These are phyloP conservation scores for Sylvilagus bachmani DNA, from an alignment of 2,113 vertebrate species.

Conservation along the genomic window DNA sequence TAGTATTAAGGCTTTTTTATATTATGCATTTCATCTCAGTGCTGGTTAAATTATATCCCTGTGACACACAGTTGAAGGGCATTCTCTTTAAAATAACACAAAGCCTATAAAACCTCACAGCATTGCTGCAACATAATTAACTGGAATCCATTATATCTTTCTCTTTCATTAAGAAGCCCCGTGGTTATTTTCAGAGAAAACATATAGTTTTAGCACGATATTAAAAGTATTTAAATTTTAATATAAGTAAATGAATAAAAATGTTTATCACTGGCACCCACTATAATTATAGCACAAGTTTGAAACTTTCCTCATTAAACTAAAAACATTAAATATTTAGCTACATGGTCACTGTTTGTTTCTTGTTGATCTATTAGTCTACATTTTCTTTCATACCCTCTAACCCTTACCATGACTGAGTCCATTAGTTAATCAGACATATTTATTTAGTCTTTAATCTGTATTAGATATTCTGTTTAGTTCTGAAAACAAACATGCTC, in stretches of 20 bases:
- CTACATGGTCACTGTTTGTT: neutral
- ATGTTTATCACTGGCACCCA: neutral
- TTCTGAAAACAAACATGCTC: neutral
- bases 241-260: conserved; percentile 47
- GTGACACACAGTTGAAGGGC: neutral
- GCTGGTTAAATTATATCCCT: conserved; percentile 10
- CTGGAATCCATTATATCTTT: neutral
- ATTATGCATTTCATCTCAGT: conserved; percentile 7
- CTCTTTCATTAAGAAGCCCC: neutral
- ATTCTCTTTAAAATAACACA: conserved; percentile 36
- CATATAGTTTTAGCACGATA: neutral
- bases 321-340: neutral
- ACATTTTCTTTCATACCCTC: neutral
- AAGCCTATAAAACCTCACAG: neutral
- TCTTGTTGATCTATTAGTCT: neutral
- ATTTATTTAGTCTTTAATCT: neutral
- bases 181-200: conserved; percentile 42
- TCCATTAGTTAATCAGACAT: neutral
- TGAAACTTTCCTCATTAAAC: neutral
- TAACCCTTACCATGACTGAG: neutral
- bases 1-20: neutral
- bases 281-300: neutral
- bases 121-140: conserved; percentile 10
- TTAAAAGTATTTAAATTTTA: conserved; percentile 45
- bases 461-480: neutral